Evolutionary conservation across 92 coral and sea anemone genomes (phyloP).

Genomic region (Diadumene lineata): DNA sequence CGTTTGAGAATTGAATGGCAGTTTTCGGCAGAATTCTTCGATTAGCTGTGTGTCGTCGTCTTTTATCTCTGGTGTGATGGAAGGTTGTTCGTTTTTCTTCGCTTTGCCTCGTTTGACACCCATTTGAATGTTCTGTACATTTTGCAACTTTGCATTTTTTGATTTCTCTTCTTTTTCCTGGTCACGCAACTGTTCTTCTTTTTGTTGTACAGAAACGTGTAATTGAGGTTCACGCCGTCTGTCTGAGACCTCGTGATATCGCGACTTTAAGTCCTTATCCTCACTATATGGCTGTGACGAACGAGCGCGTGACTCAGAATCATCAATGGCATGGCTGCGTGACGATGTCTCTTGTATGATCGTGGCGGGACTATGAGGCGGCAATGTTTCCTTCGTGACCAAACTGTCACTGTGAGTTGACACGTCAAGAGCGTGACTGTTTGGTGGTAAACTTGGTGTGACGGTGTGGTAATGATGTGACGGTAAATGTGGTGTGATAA

Average conservation of each 20-base stretch:
- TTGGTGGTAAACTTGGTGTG: no score
- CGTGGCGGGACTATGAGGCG: neutral
- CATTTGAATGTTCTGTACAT: neutral
- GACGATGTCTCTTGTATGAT: neutral
- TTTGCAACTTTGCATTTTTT: neutral
- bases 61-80: neutral
- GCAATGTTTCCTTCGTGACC: neutral
- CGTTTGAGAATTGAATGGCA: neutral
- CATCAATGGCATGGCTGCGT: neutral
- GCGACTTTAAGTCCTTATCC: neutral
- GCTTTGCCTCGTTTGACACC: neutral
- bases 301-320: neutral
- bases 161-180: no score
- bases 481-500: no score
- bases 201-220: neutral
- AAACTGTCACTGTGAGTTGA: neutral
- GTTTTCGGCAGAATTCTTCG: conserved; percentile 6
- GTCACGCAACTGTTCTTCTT: no score
- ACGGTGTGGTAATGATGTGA: no score
- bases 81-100: neutral
- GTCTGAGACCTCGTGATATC: neutral
- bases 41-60: conserved; percentile 3
- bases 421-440: no score
- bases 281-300: neutral
- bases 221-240: neutral